phyloP scores from a whole-genome alignment of 37 sponge, comb jelly and placozoan genomes.

The Chondrilla cf. caribensis region DNA sequence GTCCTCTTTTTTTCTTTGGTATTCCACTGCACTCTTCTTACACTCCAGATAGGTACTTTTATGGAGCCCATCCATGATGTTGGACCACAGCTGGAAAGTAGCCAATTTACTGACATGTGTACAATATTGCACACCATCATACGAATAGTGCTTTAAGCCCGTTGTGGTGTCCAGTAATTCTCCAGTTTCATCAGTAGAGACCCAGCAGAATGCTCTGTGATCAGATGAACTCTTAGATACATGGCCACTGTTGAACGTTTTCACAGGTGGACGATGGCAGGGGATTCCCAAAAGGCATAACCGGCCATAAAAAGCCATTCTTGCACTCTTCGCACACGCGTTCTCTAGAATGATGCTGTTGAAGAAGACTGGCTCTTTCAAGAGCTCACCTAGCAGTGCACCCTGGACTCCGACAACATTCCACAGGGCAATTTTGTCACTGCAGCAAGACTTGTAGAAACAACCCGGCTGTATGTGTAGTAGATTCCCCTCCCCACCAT shows the following conservation, averaged over 20 bases:
- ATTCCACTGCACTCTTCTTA: not conserved
- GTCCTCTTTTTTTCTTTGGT: not conserved
- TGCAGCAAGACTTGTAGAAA: constrained; percentile 8
- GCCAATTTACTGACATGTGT: not conserved
- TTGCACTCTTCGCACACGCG: not conserved
- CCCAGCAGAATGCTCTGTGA: not conserved
- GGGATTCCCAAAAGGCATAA: not conserved
- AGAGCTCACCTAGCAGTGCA: not conserved
- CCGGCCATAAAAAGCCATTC: not conserved
- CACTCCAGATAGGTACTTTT: not conserved
- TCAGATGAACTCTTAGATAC: not conserved
- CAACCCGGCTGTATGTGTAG: not conserved
- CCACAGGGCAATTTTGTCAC: constrained; percentile 25
- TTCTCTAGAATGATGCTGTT: not conserved
- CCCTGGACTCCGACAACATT: constrained; percentile 11
- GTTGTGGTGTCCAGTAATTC: not conserved
- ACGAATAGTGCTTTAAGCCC: not conserved
- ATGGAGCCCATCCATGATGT: not conserved
- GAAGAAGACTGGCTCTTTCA: not conserved
- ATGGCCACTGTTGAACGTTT: not conserved
- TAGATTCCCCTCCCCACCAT: not conserved
- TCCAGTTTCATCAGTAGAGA: not conserved
- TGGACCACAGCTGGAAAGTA: not conserved
- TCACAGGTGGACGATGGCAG: not conserved
- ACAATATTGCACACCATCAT: not conserved